Conservation (phyloP, 2,888 invertebrate genomes). For the Yponomeuta malinellus region DNA sequence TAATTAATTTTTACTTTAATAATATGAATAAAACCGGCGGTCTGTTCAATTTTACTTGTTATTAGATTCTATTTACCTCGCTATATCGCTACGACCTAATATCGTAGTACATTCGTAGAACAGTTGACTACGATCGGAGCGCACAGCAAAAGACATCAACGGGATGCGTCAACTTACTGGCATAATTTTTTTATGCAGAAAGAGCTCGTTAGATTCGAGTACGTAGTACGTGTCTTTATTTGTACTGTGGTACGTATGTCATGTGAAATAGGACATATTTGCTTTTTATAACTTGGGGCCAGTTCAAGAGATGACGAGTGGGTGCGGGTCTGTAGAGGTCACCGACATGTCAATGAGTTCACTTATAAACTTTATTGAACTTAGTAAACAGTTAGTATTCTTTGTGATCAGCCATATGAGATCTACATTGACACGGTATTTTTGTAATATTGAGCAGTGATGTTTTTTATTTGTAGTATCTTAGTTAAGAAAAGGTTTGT, state of each 20-base stretch:
- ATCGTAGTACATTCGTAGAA: too few relatives aligned
- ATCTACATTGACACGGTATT: too few relatives aligned
- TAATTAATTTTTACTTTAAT: too few relatives aligned
- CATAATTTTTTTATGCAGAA: background rate
- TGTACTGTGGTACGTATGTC: background rate
- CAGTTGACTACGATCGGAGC: background rate
- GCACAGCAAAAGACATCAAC: conserved; percentile 20
- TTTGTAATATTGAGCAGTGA: too few relatives aligned
- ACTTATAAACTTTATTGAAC: background rate
- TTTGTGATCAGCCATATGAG: background rate
- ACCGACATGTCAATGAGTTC: conserved; percentile 8
- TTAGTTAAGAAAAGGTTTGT: too few relatives aligned
- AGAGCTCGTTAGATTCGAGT: background rate
- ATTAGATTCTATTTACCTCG: too few relatives aligned
- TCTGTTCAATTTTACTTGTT: too few relatives aligned
- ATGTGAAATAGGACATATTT: background rate
- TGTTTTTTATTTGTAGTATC: too few relatives aligned
- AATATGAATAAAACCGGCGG: too few relatives aligned
- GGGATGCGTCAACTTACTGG: background rate
- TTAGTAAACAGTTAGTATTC: background rate
- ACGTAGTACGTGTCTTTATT: background rate
- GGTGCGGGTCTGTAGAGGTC: background rate
- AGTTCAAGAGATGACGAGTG: background rate
- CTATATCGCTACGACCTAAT: too few relatives aligned
- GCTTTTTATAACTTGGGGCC: background rate